Percentiles rank a stretch among this genome's conserved stretches.
Conservation (phyloP, 2,113 vertebrate species). For the Megaceryle maxima region DNA sequence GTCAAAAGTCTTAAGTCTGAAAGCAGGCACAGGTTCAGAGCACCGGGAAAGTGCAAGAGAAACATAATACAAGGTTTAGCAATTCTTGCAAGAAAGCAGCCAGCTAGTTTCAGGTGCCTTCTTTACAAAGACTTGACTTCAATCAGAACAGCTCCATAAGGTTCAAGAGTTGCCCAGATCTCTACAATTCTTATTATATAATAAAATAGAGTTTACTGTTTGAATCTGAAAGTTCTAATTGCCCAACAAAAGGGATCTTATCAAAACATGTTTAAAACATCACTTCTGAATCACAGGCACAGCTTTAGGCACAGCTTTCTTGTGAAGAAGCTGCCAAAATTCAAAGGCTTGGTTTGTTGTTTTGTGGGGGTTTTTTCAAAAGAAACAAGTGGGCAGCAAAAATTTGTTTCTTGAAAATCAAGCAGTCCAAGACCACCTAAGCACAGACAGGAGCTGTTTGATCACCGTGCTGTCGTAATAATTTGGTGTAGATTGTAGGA, state of each 20-base stretch:
- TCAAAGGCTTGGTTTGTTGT: not conserved
- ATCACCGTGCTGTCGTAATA: rapidly evolving
- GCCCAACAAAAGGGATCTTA: constrained; percentile 21
- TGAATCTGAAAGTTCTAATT: not conserved
- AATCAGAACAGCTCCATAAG: not conserved
- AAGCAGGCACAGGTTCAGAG: not conserved
- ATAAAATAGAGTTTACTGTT: not conserved
- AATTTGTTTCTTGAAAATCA: not conserved
- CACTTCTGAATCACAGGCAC: constrained; percentile 20
- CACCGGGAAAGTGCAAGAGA: not conserved
- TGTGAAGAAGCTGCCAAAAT: constrained; percentile 10
- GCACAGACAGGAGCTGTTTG: not conserved
- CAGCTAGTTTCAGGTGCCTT: not conserved
- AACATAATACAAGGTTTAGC: not conserved
- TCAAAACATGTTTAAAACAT: constrained; percentile 27
- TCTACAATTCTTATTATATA: not conserved
- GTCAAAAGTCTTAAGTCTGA: not conserved
- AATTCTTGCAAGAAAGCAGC: not conserved
- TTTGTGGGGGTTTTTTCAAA: not conserved
- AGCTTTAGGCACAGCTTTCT: constrained; percentile 19
- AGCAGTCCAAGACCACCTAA: not conserved
- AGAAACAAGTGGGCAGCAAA: not conserved
- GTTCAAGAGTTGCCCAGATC: not conserved
- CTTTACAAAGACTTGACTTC: not conserved
- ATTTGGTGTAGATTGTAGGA: not conserved